Evolutionary conservation across 2,113 vertebrate genomes (phyloP).

Genomic region (Emydocephalus ijimae): DNA sequence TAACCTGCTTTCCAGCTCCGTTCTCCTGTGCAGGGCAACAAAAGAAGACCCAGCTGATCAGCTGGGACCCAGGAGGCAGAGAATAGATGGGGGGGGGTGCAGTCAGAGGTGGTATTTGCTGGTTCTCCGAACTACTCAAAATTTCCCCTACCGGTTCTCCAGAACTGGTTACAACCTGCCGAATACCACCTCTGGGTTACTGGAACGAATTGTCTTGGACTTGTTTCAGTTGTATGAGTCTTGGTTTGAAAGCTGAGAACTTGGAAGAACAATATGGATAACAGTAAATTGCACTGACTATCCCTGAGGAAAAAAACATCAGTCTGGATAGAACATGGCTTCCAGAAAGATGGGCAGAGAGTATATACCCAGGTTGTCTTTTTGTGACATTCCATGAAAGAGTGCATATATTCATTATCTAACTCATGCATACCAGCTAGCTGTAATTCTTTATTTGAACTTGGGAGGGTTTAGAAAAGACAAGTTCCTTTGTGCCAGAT

Average conservation of each 20-base stretch:
- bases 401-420: neutral
- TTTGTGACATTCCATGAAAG: constrained; percentile 13
- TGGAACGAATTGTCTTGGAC: neutral
- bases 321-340: neutral
- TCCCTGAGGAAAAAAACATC: neutral
- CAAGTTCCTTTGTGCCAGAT: neutral
- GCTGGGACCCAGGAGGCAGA: too few relatives aligned
- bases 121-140: too few relatives aligned
- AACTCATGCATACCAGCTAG: neutral
- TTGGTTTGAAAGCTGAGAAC: neutral
- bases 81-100: too few relatives aligned
- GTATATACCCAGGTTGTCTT: neutral
- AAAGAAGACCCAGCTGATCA: too few relatives aligned
- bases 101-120: too few relatives aligned
- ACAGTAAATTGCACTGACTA: neutral
- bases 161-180: too few relatives aligned
- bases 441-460: neutral
- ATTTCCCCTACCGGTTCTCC: too few relatives aligned
- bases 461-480: neutral
- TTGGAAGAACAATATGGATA: neutral
- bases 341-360: neutral
- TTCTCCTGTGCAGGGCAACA: too few relatives aligned
- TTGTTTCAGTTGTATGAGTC: neutral
- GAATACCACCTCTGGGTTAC: neutral
- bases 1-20: too few relatives aligned